A percentile compares a stretch with the other conserved stretches of the same genome.
These are phyloP conservation scores for Xanthorhoe designata DNA, from an alignment of 2,888 invertebrate genomes.

Conservation along the genomic window DNA sequence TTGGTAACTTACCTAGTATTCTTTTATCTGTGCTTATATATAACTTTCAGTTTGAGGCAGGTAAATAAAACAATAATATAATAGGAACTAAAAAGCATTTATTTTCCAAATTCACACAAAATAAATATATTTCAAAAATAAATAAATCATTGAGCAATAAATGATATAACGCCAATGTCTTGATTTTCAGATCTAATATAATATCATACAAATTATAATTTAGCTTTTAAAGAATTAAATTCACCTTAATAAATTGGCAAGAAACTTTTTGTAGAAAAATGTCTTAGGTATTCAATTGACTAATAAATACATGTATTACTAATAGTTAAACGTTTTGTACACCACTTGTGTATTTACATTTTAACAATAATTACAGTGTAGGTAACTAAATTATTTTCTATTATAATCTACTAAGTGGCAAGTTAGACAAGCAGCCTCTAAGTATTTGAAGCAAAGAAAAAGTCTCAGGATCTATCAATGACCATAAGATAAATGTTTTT, in stretches of 20 bases:
- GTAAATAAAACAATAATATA: slow-evolving; percentile 1
- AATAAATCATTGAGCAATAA: slow-evolving; percentile 39
- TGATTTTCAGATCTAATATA: neutral
- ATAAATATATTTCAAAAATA: slow-evolving; percentile 19
- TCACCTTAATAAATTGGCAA: slow-evolving; percentile 1
- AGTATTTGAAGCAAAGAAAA: neutral
- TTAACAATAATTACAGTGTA: slow-evolving; percentile 2
- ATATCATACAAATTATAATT: slow-evolving; percentile 1
- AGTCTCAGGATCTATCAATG: neutral
- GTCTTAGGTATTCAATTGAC: slow-evolving; percentile 34
- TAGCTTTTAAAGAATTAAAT: slow-evolving; percentile 3
- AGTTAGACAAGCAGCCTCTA: neutral
- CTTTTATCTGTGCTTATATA: neutral
- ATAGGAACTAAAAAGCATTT: slow-evolving; percentile 58
- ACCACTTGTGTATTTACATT: slow-evolving; percentile 15
- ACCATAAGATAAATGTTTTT: neutral
- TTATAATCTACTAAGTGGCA: neutral
- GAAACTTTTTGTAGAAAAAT: slow-evolving; percentile 8
- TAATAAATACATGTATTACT: slow-evolving; percentile 16
- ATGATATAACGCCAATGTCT: slow-evolving; percentile 7
- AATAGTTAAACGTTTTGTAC: slow-evolving; percentile 7
- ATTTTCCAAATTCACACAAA: slow-evolving; percentile 68
- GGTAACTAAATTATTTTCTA: neutral
- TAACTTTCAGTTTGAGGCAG: too few species aligned
- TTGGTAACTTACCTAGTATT: too few species aligned